phyloP scores from a whole-genome alignment of 2,888 invertebrate genomes.

The Vanessa cardui region DNA sequence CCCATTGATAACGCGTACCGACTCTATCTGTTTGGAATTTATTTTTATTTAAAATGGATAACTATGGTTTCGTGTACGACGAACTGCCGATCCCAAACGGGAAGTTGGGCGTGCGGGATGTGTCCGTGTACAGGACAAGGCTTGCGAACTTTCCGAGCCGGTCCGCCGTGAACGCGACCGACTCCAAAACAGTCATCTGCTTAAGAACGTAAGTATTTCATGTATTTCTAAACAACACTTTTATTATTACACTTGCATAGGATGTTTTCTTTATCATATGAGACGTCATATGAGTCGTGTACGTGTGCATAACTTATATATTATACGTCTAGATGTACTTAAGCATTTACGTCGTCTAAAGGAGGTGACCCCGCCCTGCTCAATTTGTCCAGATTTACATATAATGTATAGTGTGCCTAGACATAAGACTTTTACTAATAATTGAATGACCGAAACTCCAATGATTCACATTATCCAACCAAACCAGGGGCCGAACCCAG shows the following conservation, averaged over 20 bases:
- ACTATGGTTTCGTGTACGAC: conserved; percentile 63
- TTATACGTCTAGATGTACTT: too few species aligned
- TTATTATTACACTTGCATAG: neutral
- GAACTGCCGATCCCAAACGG: conserved; percentile 43
- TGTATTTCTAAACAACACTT: neutral
- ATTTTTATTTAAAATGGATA: conserved; percentile 56
- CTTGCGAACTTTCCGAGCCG: neutral
- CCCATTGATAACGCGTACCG: neutral
- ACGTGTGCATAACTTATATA: too few species aligned
- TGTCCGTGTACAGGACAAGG: neutral
- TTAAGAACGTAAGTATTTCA: neutral
- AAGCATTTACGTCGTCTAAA: too few species aligned
- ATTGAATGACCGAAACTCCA: too few species aligned
- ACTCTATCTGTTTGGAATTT: neutral
- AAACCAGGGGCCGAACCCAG: too few species aligned
- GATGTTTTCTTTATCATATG: too few species aligned
- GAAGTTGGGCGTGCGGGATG: conserved; percentile 22
- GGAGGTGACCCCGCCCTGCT: too few species aligned
- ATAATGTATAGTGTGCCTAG: too few species aligned
- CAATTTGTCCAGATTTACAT: too few species aligned
- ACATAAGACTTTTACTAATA: too few species aligned
- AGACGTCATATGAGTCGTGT: too few species aligned
- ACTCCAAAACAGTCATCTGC: neutral
- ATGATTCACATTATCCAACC: too few species aligned
- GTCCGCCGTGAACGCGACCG: neutral